Percentiles rank a stretch among this genome's conserved stretches.
phyloP scores from a whole-genome alignment of 2,113 vertebrate genomes.

The Procavia capensis region DNA sequence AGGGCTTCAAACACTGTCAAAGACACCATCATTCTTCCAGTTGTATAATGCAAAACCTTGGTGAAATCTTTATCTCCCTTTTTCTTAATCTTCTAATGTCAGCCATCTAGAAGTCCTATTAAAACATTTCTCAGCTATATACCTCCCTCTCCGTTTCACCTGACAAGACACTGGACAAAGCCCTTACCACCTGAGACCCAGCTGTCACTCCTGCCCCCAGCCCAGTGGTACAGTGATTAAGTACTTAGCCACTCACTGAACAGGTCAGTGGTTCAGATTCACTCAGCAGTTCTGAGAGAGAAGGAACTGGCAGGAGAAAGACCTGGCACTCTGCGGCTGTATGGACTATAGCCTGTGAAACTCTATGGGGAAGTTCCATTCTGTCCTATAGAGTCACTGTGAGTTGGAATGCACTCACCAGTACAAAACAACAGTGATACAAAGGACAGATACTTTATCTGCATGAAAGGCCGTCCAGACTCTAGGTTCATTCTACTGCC shows the following conservation, averaged over 20 bases:
- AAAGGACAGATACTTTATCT: neutral
- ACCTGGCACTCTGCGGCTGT: neutral
- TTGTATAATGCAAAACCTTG: neutral
- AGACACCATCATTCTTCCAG: neutral
- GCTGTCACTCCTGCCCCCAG: neutral
- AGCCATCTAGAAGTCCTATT: neutral
- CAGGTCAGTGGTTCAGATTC: neutral
- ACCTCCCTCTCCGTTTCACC: neutral
- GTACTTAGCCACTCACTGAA: neutral
- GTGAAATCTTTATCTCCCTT: neutral
- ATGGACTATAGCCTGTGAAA: neutral
- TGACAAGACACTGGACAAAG: neutral
- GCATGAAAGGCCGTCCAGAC: neutral
- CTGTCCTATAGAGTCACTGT: neutral
- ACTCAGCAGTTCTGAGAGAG: neutral
- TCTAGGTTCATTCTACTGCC: neutral
- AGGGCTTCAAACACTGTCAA: neutral
- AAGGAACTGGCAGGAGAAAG: neutral
- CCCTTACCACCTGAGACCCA: neutral
- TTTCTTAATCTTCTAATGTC: conserved; percentile 24
- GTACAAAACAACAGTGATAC: neutral
- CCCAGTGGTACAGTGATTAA: neutral
- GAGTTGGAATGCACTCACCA: neutral
- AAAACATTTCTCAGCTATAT: neutral
- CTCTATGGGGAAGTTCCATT: neutral